Percentiles rank a stretch among this genome's conserved stretches.
These are phyloP conservation scores for Standfussiana lucernea DNA, from an alignment of 2,888 invertebrate species.

Conservation along the genomic window DNA sequence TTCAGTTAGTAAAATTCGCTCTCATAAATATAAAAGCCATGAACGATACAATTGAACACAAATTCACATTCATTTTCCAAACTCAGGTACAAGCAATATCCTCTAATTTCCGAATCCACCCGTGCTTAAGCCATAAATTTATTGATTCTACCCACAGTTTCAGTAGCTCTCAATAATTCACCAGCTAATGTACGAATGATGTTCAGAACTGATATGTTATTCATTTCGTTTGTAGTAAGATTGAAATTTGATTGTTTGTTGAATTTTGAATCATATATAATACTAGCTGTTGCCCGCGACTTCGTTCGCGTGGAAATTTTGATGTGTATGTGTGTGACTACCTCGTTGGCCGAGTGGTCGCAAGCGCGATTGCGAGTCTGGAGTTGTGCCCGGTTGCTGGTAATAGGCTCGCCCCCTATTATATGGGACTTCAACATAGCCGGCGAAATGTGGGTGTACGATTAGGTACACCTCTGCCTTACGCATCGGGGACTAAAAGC, in stretches of 20 bases:
- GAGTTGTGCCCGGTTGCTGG: no score
- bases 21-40: not conserved
- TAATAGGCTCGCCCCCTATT: no score
- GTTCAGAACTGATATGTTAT: conserved; percentile 54
- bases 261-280: conserved; percentile 43
- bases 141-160: conserved; percentile 60
- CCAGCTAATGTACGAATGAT: conserved; percentile 53
- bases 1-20: not conserved
- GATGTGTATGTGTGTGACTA: no score
- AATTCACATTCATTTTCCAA: conserved; percentile 21
- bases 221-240: conserved; percentile 53
- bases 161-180: conserved; percentile 64
- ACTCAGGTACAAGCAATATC: conserved; percentile 32
- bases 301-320: no score
- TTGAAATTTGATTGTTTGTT: conserved; percentile 46
- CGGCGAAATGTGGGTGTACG: no score
- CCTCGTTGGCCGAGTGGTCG: no score
- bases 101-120: conserved; percentile 44
- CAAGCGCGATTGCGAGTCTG: no score
- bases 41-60: not conserved
- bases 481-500: no score
- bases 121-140: conserved; percentile 52
- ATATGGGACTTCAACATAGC: no score
- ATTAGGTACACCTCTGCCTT: no score
- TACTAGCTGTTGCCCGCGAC: no score